Evolutionary conservation across 2,797 vertebrate genomes (phyloP).

Genomic region (Periparus ater): DNA sequence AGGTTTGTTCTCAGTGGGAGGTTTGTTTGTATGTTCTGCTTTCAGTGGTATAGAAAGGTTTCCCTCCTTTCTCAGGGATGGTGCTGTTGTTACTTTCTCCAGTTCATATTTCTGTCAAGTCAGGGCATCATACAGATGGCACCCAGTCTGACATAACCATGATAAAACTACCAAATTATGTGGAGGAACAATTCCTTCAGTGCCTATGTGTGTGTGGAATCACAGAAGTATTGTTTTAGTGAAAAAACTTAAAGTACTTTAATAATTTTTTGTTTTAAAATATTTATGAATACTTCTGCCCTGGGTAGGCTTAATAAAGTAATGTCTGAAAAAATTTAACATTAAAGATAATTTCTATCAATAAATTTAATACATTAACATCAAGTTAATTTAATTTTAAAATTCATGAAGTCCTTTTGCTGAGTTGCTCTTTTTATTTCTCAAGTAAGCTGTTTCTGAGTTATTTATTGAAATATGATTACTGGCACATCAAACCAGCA

Average conservation of each 20-base stretch:
- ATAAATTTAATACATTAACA: too few species aligned
- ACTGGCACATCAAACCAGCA: background rate
- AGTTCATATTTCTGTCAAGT: background rate
- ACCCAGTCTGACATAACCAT: background rate
- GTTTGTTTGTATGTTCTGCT: background rate
- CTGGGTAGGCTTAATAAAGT: background rate
- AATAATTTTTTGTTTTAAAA: background rate
- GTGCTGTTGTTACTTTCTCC: background rate
- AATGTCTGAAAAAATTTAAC: background rate
- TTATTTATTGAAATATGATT: background rate
- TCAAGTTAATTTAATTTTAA: background rate
- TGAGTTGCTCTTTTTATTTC: background rate
- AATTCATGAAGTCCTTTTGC: background rate
- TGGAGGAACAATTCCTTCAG: background rate
- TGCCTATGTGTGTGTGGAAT: background rate
- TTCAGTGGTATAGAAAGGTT: background rate
- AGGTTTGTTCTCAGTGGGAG: constrained; percentile 27
- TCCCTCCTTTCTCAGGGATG: background rate
- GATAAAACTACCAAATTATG: background rate
- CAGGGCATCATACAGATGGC: background rate
- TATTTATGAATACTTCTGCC: background rate
- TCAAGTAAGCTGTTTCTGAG: background rate
- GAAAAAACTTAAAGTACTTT: background rate
- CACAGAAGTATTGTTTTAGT: background rate
- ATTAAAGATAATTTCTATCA: background rate